Evolutionary conservation across 2,888 invertebrate species (phyloP).

Genomic region (Rhagophthalmus giganteus): DNA sequence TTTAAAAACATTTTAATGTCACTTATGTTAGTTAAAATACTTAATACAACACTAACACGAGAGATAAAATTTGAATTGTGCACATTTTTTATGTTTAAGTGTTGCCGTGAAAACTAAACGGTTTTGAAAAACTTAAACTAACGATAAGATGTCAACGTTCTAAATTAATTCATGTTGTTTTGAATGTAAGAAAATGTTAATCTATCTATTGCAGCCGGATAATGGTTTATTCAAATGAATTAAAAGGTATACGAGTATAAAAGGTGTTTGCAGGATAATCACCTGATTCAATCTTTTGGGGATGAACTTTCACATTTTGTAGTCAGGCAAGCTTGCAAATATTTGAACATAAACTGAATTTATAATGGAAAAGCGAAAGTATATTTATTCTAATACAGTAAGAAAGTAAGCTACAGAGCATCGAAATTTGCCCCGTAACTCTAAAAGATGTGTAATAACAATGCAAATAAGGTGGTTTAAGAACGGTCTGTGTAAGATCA

Average conservation of each 20-base stretch:
- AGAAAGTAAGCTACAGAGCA: constrained; percentile 12
- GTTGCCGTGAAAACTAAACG: too few species aligned
- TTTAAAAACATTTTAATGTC: too few species aligned
- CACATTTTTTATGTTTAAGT: not conserved
- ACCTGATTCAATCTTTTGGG: not conserved
- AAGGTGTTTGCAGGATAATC: not conserved
- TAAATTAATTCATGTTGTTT: too few species aligned
- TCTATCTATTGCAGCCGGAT: too few species aligned
- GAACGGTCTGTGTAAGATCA: constrained; percentile 40
- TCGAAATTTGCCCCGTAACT: constrained; percentile 39
- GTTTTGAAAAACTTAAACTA: too few species aligned
- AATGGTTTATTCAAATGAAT: not conserved
- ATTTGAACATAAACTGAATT: constrained; percentile 2
- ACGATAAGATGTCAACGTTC: too few species aligned
- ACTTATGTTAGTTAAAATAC: too few species aligned
- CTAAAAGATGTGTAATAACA: constrained; percentile 49
- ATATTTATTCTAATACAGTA: constrained; percentile 12
- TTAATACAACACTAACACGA: too few species aligned
- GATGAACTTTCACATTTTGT: not conserved
- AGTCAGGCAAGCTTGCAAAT: constrained; percentile 3
- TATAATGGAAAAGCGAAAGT: constrained; percentile 8
- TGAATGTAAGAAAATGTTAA: not conserved
- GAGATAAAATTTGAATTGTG: too few species aligned
- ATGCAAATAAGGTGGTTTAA: constrained; percentile 51
- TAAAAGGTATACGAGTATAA: not conserved